A percentile compares a stretch with the other conserved stretches of the same genome.
phyloP scores from a whole-genome alignment of 2,888 invertebrate species.

The Dexiosoma caninum region DNA sequence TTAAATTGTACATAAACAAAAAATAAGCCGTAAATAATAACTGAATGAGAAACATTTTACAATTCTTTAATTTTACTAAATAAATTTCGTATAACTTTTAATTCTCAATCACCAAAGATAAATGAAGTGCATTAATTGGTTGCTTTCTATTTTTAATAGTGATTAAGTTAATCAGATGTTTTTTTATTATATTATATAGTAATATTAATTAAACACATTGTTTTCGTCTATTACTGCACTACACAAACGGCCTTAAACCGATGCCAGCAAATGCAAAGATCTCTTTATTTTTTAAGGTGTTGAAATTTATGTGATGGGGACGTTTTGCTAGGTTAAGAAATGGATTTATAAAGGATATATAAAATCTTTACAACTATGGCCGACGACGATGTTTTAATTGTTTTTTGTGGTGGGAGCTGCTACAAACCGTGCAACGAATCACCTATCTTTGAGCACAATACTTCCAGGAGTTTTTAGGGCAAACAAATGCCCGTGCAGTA shows the following conservation, averaged over 20 bases:
- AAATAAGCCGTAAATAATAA: conserved; percentile 30
- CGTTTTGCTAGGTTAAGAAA: conserved; percentile 24
- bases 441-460: conserved; percentile 39
- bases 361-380: conserved; percentile 46
- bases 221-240: too few relatives aligned
- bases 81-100: not conserved
- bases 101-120: not conserved
- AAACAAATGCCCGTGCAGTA: conserved; percentile 45
- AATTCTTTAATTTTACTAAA: conserved; percentile 35
- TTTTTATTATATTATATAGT: too few relatives aligned
- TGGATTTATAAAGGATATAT: conserved; percentile 45
- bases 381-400: conserved; percentile 57
- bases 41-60: conserved; percentile 25
- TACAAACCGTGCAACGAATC: conserved; percentile 49
- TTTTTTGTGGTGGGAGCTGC: conserved; percentile 36
- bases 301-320: too few relatives aligned
- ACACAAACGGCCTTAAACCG: too few relatives aligned
- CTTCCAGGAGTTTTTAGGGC: conserved; percentile 46
- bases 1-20: conserved; percentile 55
- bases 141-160: not conserved
- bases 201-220: too few relatives aligned
- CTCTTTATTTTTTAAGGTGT: too few relatives aligned
- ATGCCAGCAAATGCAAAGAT: too few relatives aligned
- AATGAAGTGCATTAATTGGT: not conserved
- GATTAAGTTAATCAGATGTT: too few relatives aligned